Evolutionary conservation across 1,140 invertebrate genomes (phyloP).

Genomic region (Drosophila subpulchrella): DNA sequence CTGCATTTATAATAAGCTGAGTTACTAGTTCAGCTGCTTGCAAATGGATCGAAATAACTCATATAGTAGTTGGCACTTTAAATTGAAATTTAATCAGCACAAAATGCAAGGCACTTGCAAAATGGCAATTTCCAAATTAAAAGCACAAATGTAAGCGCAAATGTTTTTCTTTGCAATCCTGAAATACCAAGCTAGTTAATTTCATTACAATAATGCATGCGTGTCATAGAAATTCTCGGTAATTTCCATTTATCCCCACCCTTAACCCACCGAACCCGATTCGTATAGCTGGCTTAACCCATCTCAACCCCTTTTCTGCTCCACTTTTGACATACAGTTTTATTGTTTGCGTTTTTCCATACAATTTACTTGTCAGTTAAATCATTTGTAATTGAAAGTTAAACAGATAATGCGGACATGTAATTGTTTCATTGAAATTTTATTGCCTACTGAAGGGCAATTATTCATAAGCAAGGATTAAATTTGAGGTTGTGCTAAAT

Average conservation of each 20-base stretch:
- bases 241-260: background rate
- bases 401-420: slow-evolving; percentile 32
- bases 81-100: slow-evolving; percentile 15
- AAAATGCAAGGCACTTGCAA: background rate
- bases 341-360: slow-evolving; percentile 42
- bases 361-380: slow-evolving; percentile 45
- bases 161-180: slow-evolving; percentile 9
- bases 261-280: slow-evolving; percentile 7
- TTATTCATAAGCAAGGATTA: slow-evolving; percentile 36
- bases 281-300: background rate
- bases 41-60: background rate
- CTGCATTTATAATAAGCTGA: background rate
- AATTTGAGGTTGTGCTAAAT: slow-evolving; percentile 9
- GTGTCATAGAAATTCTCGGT: slow-evolving; percentile 11
- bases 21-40: background rate
- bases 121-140: slow-evolving; percentile 8
- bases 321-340: slow-evolving; percentile 33
- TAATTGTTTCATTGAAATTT: slow-evolving; percentile 39
- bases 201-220: slow-evolving; percentile 9
- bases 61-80: background rate
- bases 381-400: slow-evolving; percentile 47
- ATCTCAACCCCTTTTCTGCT: slow-evolving; percentile 10
- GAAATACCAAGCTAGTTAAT: background rate
- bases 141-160: background rate
- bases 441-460: slow-evolving; percentile 26